Conservation (phyloP, 2,113 vertebrate genomes). For the Carollia perspicillata region DNA sequence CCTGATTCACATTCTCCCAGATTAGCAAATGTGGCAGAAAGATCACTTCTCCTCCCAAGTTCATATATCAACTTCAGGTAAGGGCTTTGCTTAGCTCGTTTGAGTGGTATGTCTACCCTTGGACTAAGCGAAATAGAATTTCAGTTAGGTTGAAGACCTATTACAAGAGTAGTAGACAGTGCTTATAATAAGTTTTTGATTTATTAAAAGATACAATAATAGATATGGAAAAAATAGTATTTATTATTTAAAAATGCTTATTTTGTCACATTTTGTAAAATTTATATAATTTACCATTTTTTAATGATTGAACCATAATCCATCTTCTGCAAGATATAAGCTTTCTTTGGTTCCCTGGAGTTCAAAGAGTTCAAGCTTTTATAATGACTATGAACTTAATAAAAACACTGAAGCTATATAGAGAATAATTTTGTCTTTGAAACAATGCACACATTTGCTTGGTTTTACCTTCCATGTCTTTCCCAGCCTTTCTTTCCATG, state of each 20-base stretch:
- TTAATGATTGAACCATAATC: background rate
- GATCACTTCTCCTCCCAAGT: background rate
- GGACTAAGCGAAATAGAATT: background rate
- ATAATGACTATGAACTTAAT: background rate
- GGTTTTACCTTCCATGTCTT: background rate
- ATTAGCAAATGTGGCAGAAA: background rate
- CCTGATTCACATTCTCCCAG: background rate
- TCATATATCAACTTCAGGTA: background rate
- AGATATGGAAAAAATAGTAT: background rate
- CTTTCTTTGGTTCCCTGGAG: background rate
- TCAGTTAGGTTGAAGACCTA: background rate
- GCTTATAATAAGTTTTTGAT: background rate
- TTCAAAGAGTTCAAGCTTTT: slow-evolving; percentile 12
- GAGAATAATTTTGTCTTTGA: background rate
- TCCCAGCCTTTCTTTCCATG: background rate
- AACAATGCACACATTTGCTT: background rate
- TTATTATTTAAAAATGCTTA: background rate
- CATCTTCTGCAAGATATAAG: background rate
- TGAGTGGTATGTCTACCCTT: background rate
- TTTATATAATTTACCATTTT: background rate
- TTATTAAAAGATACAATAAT: background rate
- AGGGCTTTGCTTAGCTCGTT: background rate
- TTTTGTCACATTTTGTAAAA: background rate
- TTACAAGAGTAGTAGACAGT: background rate
- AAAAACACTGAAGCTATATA: background rate